Evolutionary conservation across 2,113 vertebrate species (phyloP).

Genomic region (Syngnathus scovelli): DNA sequence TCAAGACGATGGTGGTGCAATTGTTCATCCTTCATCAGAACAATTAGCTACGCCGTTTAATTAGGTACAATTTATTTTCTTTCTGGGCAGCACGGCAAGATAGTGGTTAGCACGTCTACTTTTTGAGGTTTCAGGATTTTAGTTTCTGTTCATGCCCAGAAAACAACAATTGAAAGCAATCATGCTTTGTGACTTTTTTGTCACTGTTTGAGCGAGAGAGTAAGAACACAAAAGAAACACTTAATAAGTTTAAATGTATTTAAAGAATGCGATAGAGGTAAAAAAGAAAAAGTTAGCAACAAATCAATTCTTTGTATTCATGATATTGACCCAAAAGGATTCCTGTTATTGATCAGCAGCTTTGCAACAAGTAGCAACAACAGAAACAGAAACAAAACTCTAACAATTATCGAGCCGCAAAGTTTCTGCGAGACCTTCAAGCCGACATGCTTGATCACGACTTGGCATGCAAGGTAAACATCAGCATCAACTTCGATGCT

Average conservation of each 20-base stretch:
- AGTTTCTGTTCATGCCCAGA: neutral
- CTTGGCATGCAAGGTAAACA: neutral
- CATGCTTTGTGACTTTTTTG: no score
- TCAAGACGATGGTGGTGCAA: neutral
- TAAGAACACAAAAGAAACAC: no score
- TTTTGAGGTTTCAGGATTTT: neutral
- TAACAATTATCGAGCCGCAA: neutral
- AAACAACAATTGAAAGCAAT: no score
- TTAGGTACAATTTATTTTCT: neutral
- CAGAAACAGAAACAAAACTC: neutral
- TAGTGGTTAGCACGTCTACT: neutral
- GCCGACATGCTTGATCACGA: neutral
- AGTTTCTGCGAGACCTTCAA: neutral
- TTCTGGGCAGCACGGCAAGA: neutral
- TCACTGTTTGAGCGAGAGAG: no score
- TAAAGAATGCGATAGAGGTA: no score
- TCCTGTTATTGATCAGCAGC: constrained; percentile 1
- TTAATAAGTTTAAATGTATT: no score
- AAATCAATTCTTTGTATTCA: neutral
- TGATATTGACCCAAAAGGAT: neutral
- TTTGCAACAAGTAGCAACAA: neutral
- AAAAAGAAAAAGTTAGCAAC: neutral
- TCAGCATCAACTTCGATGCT: neutral
- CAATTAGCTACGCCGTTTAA: neutral
- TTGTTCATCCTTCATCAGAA: neutral